Evolutionary conservation across 2,797 vertebrate genomes (phyloP).

Genomic region (Artibeus jamaicensis): DNA sequence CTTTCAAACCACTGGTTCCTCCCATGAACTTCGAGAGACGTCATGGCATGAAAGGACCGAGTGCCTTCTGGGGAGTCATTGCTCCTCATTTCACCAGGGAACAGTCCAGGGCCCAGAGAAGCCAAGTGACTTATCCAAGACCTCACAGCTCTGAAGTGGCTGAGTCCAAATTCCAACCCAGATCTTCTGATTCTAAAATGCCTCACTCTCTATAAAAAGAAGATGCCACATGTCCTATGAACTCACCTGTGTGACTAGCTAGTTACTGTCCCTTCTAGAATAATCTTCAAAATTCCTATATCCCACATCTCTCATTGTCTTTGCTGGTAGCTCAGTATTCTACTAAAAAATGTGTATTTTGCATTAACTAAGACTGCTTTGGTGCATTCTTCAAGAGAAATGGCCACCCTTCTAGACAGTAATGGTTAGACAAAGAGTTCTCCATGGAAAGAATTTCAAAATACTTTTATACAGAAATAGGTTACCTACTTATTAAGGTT

Average conservation of each 20-base stretch:
- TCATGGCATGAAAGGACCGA: neutral
- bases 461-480: neutral
- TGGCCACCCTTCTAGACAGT: neutral
- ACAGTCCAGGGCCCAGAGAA: neutral
- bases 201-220: neutral
- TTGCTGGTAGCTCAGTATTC: neutral
- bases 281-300: neutral
- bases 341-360: neutral
- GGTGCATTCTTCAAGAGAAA: neutral
- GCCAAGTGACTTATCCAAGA: neutral
- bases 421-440: neutral
- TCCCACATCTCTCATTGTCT: neutral
- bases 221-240: neutral
- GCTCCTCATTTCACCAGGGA: neutral
- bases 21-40: neutral
- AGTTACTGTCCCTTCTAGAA: neutral
- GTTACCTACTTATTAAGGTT: neutral
- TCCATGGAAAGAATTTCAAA: neutral
- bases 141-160: neutral
- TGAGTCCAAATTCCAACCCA: neutral
- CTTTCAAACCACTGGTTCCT: neutral
- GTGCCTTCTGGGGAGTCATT: neutral
- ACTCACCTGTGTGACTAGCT: neutral
- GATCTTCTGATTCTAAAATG: neutral
- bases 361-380: neutral